Evolutionary conservation across 2,797 vertebrate genomes (phyloP), one percentile per base, ranked within the genome.

Genomic region (Danio jaintianensis): DNA sequence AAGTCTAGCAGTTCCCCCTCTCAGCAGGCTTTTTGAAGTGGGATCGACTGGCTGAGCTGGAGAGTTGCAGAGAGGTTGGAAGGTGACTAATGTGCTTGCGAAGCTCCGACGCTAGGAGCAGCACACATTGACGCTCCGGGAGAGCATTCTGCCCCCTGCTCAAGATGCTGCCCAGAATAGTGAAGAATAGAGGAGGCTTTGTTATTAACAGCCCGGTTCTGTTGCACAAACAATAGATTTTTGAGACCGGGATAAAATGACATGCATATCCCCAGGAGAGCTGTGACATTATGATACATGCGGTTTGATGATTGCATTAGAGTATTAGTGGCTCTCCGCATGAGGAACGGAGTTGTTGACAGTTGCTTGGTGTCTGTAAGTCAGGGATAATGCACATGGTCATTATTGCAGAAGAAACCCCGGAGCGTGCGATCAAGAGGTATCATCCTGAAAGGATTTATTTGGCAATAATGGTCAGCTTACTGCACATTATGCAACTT

Each of bases 41-140:
- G 52, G 70, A 36, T 66, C 52, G 69, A 73, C 70, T 64, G 69
- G 13, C 53, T 45, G 78, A 73, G 69, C 61, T 67, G n/a, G 52
- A 79, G 29, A 29, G 71, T 69, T 59, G 81, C 62, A 73, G 80
- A 29, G 29, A 58, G 92, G 92, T 93, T 93, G 92, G 89, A 92
- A 92, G 92, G 93, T 94, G 93, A 93, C 87, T 89, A 88, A 82
- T 92, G 93, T 83, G 90, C 82, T 93, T 91, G 85, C 91, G 70
- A 87, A 83, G 85, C 86, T 87, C 84, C 62, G 85, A 89, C 93
- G 91, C 91, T 93, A 89, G 94, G 92, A 92, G 93, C 91, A 92
- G 91, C 91, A 92, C 58, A 82, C 78, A 52, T 80, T 85, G 82
- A 61, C 85, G 85, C 81, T 82, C 78, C 69, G 79, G 82, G 56